Evolutionary conservation across 2,113 vertebrate species (phyloP).

Genomic region (Apeltes quadracus): DNA sequence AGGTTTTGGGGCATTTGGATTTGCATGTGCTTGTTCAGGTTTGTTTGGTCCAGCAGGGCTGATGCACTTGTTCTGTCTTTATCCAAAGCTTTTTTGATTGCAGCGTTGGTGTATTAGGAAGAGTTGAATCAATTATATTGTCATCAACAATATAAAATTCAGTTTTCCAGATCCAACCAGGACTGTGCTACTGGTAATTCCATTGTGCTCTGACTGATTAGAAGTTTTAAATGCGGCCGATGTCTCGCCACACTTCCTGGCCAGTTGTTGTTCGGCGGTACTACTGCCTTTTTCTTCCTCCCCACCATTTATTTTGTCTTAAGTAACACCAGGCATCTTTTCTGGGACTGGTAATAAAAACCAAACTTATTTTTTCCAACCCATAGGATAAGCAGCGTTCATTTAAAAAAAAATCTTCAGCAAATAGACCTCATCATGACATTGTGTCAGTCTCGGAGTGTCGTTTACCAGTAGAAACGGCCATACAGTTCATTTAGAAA

Average conservation of each 20-base stretch:
- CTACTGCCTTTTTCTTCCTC: not conserved
- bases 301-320: not conserved
- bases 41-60: conserved; percentile 61
- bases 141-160: conserved; percentile 1
- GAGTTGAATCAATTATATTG: conserved; percentile 10
- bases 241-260: not conserved
- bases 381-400: not conserved
- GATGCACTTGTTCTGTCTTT: conserved; percentile 51
- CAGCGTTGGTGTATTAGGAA: conserved; percentile 15
- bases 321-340: not conserved
- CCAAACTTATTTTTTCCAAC: not conserved
- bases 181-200: not conserved
- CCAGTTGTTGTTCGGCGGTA: not conserved
- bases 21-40: conserved; percentile 53
- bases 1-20: conserved; percentile 60
- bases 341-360: not conserved
- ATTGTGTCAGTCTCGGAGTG: not conserved
- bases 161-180: not conserved
- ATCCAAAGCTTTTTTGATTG: conserved; percentile 19
- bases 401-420: not conserved
- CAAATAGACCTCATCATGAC: not conserved
- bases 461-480: conserved; percentile 5
- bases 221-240: not conserved
- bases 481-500: conserved; percentile 2
- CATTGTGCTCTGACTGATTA: conserved; percentile 9